Evolutionary conservation across 2,888 invertebrate genomes (phyloP).

Genomic region (Caenorhabditis panamensis): DNA sequence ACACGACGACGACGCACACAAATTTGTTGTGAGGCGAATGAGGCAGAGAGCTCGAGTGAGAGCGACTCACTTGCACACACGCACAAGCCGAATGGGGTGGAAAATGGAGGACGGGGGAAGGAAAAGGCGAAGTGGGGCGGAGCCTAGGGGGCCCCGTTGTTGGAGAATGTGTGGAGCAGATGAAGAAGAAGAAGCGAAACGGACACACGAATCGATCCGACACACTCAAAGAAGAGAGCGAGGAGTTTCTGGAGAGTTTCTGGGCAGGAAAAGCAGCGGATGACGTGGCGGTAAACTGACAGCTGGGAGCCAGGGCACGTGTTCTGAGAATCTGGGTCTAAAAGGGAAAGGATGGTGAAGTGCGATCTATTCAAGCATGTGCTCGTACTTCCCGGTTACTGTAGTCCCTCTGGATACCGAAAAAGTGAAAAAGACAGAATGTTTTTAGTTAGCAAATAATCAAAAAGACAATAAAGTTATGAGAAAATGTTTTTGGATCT

Average conservation of each 20-base stretch:
- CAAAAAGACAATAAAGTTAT: background rate
- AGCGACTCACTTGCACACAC: background rate
- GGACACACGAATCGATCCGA: slow-evolving; percentile 2
- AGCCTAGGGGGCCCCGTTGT: too few species aligned
- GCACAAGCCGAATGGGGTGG: slow-evolving; percentile 5
- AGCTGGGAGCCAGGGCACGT: too few species aligned
- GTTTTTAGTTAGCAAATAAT: background rate
- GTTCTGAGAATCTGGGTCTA: too few species aligned
- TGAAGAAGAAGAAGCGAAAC: background rate
- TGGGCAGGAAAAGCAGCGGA: background rate
- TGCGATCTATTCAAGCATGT: too few species aligned
- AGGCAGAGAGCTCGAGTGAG: slow-evolving; percentile 1
- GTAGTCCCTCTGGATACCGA: too few species aligned
- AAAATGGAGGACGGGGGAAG: background rate
- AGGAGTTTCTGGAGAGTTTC: background rate
- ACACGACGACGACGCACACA: too few species aligned
- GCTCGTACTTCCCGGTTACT: too few species aligned
- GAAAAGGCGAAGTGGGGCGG: background rate
- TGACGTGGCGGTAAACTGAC: background rate
- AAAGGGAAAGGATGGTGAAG: too few species aligned
- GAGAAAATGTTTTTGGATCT: slow-evolving; percentile 55
- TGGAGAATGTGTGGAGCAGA: background rate
- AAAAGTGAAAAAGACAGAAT: too few species aligned
- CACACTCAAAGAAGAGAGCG: background rate
- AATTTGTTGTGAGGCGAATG: slow-evolving; percentile 2